These are phyloP conservation scores for Melieria picta DNA, from an alignment of 2,888 invertebrate genomes.

Conservation along the genomic window DNA sequence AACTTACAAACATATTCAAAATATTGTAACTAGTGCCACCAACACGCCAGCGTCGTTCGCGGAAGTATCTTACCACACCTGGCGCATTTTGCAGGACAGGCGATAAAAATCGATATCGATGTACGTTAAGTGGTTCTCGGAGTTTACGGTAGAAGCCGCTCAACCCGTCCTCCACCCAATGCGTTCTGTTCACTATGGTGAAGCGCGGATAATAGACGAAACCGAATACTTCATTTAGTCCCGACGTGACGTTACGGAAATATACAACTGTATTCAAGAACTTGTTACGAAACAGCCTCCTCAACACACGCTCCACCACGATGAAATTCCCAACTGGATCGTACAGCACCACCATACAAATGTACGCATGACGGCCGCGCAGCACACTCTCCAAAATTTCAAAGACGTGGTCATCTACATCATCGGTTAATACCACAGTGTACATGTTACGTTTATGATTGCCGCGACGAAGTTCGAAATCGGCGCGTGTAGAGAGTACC, in stretches of 20 bases:
- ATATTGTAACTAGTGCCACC: too few species aligned
- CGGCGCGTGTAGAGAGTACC: slow-evolving; percentile 13
- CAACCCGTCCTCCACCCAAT: slow-evolving; percentile 12
- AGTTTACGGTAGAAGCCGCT: too few species aligned
- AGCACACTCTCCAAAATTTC: slow-evolving; percentile 12
- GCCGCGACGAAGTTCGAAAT: slow-evolving; percentile 2
- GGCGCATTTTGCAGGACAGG: background rate
- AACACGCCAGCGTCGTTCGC: too few species aligned
- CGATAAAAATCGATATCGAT: background rate
- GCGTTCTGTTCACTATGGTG: slow-evolving; percentile 19
- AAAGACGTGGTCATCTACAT: slow-evolving; percentile 9
- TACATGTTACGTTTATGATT: slow-evolving; percentile 30
- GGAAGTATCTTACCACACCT: background rate
- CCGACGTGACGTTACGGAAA: slow-evolving; percentile 27
- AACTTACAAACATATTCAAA: too few species aligned
- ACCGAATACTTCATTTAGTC: slow-evolving; percentile 22
- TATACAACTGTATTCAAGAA: slow-evolving; percentile 32
- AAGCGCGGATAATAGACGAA: slow-evolving; percentile 25
- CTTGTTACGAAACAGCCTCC: slow-evolving; percentile 26
- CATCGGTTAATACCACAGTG: slow-evolving; percentile 10
- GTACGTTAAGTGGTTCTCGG: too few species aligned
- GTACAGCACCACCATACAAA: slow-evolving; percentile 23
- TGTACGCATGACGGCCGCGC: slow-evolving; percentile 26
- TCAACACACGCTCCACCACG: background rate
- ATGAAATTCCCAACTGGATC: slow-evolving; percentile 20